phyloP scores from a whole-genome alignment of 1,140 invertebrate genomes.

The Lepidurus apus region DNA sequence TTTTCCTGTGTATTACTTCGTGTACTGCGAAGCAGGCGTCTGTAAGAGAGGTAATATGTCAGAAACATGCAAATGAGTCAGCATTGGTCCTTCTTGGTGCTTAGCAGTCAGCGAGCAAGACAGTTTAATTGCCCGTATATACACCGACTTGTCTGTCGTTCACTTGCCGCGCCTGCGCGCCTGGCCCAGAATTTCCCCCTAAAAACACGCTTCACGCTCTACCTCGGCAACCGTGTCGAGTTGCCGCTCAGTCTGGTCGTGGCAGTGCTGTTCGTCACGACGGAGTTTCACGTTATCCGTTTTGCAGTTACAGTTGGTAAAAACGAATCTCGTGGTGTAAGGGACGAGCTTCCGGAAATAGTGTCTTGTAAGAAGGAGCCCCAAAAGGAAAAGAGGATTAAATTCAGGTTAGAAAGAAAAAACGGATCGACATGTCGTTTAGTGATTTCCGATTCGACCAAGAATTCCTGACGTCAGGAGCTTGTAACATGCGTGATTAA shows the following conservation, averaged over 20 bases:
- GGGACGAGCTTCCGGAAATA: too few species aligned
- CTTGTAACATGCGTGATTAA: background rate
- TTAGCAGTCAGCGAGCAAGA: slow-evolving; percentile 3
- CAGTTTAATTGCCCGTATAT: background rate
- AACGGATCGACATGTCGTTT: too few species aligned
- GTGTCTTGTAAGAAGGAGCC: too few species aligned
- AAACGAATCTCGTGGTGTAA: too few species aligned
- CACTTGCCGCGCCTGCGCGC: background rate
- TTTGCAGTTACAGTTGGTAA: too few species aligned
- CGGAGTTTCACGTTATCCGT: background rate
- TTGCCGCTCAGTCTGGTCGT: background rate
- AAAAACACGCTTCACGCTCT: background rate
- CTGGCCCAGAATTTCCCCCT: background rate
- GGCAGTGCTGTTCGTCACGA: background rate
- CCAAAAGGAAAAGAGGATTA: too few species aligned
- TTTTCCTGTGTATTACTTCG: too few species aligned
- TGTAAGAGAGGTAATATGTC: background rate
- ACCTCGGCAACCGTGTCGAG: background rate
- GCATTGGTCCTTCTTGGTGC: slow-evolving; percentile 8
- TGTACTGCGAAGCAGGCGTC: background rate
- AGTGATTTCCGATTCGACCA: too few species aligned
- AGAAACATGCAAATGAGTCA: slow-evolving; percentile 16
- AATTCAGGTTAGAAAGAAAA: too few species aligned
- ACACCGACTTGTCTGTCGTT: background rate
- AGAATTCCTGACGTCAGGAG: background rate